These are phyloP conservation scores for Brachyhypopomus gauderio DNA, from an alignment of 2,113 vertebrate species.

Conservation along the genomic window DNA sequence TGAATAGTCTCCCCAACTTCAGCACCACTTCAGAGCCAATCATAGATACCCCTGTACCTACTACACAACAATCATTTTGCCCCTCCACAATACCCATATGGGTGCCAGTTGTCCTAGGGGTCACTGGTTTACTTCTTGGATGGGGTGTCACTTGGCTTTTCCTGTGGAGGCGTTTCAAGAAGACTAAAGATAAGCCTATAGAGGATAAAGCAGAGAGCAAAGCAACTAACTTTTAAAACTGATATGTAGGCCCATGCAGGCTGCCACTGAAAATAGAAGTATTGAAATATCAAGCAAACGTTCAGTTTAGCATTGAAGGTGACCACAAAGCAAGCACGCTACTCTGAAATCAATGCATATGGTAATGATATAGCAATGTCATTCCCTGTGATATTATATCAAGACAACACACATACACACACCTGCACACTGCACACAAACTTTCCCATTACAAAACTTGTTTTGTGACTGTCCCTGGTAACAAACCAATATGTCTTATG, in stretches of 20 bases:
- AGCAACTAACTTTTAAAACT: slow-evolving; percentile 5
- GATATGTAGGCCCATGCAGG: neutral
- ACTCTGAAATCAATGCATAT: neutral
- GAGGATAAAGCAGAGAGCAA: slow-evolving; percentile 6
- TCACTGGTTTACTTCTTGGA: slow-evolving; percentile 26
- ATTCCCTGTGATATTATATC: too few species aligned
- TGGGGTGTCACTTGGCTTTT: slow-evolving; percentile 30
- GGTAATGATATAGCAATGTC: too few species aligned
- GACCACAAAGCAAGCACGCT: neutral
- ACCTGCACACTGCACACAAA: too few species aligned
- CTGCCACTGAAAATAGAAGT: neutral
- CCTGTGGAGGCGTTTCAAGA: slow-evolving; percentile 4
- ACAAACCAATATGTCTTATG: too few species aligned
- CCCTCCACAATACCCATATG: slow-evolving; percentile 12
- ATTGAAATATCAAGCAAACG: too few species aligned
- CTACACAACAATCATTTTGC: neutral
- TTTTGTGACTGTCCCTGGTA: neutral
- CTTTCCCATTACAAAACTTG: neutral
- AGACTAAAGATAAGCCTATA: neutral
- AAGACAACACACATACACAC: too few species aligned
- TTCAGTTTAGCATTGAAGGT: neutral
- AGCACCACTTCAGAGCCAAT: slow-evolving; percentile 15
- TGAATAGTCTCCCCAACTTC: slow-evolving; percentile 18
- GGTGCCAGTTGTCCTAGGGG: slow-evolving; percentile 24
- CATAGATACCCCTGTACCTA: neutral